phyloP scores from a whole-genome alignment of 2,113 vertebrate species.

The Coryphaenoides rupestris region DNA sequence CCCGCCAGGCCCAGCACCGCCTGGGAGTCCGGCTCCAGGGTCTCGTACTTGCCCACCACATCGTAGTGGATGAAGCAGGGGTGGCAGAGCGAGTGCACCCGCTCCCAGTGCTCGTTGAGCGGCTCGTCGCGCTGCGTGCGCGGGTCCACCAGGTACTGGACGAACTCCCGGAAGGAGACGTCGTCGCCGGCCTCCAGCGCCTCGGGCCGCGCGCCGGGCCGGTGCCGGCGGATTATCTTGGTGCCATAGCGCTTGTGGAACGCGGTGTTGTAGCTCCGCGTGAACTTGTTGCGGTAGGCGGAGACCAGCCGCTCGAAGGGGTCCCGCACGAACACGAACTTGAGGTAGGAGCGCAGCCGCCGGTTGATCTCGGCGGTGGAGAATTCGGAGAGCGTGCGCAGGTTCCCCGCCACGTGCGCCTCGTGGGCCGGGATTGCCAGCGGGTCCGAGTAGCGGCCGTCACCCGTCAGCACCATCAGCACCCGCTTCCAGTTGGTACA shows the following conservation, averaged over 20 bases:
- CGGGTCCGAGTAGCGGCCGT: conserved; percentile 78
- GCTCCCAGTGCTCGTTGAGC: conserved; percentile 95
- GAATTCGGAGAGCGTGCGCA: conserved; percentile 86
- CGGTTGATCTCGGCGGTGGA: conserved; percentile 82
- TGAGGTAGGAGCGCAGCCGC: conserved; percentile 88
- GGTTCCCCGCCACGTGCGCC: conserved; percentile 82
- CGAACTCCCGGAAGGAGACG: conserved; percentile 87
- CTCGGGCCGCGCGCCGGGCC: conserved; percentile 65
- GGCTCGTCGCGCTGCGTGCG: conserved; percentile 84
- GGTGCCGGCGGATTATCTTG: conserved; percentile 84
- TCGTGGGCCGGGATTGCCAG: conserved; percentile 85
- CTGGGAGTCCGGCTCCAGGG: conserved; percentile 80
- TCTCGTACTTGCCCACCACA: conserved; percentile 92
- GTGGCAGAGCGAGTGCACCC: conserved; percentile 89
- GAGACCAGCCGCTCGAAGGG: conserved; percentile 93
- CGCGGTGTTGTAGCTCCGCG: conserved; percentile 86
- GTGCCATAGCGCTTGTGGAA: conserved; percentile 93
- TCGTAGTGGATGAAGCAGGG: conserved; percentile 91
- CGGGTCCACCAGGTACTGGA: conserved; percentile 89
- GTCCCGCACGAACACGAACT: conserved; percentile 91
- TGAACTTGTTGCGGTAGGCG: conserved; percentile 93
- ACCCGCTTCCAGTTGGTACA: conserved; percentile 98
- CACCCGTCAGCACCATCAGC: conserved; percentile 85
- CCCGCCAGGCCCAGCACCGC: conserved; percentile 82
- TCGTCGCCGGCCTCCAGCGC: conserved; percentile 80